phyloP scores from a whole-genome alignment of 2,797 vertebrate species.

The Lemur catta region DNA sequence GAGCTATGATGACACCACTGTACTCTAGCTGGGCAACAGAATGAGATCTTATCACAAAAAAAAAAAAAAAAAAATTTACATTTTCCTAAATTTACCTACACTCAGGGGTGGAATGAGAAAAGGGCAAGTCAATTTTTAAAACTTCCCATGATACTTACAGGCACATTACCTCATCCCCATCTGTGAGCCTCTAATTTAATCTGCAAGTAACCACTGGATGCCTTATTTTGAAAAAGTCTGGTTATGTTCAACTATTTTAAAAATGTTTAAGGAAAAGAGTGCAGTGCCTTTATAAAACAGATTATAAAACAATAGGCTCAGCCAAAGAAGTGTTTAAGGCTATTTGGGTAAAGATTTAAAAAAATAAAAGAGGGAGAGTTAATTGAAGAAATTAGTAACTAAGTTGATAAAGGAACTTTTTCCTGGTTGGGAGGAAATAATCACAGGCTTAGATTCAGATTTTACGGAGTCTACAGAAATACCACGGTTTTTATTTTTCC shows the following conservation, averaged over 20 bases:
- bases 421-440: constrained; percentile 24
- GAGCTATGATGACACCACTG: too few relatives aligned
- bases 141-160: neutral
- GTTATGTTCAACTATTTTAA: neutral
- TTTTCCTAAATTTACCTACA: neutral
- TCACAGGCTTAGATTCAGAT: neutral
- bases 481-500: neutral
- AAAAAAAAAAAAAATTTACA: neutral
- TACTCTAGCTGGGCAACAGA: too few relatives aligned
- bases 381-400: constrained; percentile 40
- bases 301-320: constrained; percentile 16
- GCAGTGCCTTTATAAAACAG: neutral
- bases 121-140: neutral
- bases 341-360: neutral
- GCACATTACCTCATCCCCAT: neutral
- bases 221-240: neutral
- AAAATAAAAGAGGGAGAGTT: neutral
- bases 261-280: neutral
- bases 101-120: neutral
- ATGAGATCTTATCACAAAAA: too few relatives aligned
- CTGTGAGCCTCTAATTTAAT: neutral
- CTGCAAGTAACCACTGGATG: neutral
- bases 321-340: neutral
- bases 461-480: neutral
- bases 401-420: neutral